These are phyloP conservation scores for Polylopha cassiicola DNA, from an alignment of 2,888 invertebrate genomes.

Conservation along the genomic window DNA sequence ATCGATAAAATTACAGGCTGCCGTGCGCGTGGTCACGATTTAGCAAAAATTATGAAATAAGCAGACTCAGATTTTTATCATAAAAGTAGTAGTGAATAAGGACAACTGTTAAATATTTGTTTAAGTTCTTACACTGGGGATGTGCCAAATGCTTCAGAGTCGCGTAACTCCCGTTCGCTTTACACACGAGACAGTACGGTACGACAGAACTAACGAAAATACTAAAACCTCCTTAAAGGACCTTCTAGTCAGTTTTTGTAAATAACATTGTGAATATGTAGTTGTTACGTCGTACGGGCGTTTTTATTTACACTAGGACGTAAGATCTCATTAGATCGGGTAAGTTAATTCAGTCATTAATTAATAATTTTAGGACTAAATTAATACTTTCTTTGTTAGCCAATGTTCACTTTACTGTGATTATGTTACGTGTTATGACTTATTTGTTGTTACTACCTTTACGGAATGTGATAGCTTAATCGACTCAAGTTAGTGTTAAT, in stretches of 20 bases:
- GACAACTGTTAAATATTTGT: conserved; percentile 49
- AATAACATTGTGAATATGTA: conserved; percentile 75
- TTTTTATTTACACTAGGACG: conserved; percentile 70
- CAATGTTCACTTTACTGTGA: conserved; percentile 75
- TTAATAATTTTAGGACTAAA: conserved; percentile 71
- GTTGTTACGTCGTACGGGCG: conserved; percentile 66
- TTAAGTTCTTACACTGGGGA: conserved; percentile 62
- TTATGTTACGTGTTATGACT: conserved; percentile 71
- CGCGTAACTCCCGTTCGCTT: conserved; percentile 43
- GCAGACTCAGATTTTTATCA: conserved; percentile 48
- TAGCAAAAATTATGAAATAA: conserved; percentile 32
- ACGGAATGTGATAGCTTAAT: conserved; percentile 70
- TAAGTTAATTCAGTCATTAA: conserved; percentile 75
- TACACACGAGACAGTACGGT: conserved; percentile 33
- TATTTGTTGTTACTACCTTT: conserved; percentile 68
- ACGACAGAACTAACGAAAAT: conserved; percentile 54
- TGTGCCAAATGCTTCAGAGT: conserved; percentile 71
- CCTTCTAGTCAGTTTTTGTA: conserved; percentile 74
- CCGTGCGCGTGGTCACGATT: conserved; percentile 27
- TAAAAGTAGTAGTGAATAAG: conserved; percentile 48
- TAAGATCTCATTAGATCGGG: conserved; percentile 75
- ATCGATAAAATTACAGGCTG: conserved; percentile 20
- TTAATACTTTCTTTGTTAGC: conserved; percentile 72
- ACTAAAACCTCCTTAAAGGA: conserved; percentile 61
- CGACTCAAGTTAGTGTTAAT: conserved; percentile 60